phyloP scores from a whole-genome alignment of 2,888 invertebrate species.

The Scrobipalpa costella region DNA sequence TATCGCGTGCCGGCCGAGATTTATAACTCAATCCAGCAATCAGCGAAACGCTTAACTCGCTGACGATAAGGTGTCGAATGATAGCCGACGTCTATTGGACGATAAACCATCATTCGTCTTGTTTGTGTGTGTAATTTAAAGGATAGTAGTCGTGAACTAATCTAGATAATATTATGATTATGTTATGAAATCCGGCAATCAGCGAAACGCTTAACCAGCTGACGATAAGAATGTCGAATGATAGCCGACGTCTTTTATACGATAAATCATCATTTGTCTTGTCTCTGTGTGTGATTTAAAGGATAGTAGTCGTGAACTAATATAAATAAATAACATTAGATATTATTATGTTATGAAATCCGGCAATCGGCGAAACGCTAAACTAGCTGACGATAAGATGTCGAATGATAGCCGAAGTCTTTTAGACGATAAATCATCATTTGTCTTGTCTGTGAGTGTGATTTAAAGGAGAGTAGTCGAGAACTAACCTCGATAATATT shows the following conservation, averaged over 20 bases:
- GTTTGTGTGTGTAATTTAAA: no score
- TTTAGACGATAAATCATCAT: no score
- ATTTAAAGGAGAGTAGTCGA: no score
- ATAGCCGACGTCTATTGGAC: constrained; percentile 59
- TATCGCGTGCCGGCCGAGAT: constrained; percentile 75
- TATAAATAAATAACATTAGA: no score
- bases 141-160: no score
- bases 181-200: constrained; percentile 78
- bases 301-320: no score
- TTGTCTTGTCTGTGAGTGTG: no score
- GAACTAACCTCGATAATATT: no score
- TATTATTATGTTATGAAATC: no score
- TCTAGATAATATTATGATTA: no score
- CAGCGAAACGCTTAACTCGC: constrained; percentile 77
- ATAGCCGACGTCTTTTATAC: neutral
- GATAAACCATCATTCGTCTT: neutral
- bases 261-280: neutral
- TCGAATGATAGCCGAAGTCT: neutral
- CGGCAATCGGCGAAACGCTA: neutral
- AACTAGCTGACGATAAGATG: neutral
- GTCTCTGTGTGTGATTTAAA: no score
- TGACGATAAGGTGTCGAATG: constrained; percentile 75
- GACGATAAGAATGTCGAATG: constrained; percentile 37
- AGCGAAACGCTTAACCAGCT: constrained; percentile 76
- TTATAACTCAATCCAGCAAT: constrained; percentile 78